Conservation (phyloP, 2,113 vertebrate species). For the Mirza zaza region DNA sequence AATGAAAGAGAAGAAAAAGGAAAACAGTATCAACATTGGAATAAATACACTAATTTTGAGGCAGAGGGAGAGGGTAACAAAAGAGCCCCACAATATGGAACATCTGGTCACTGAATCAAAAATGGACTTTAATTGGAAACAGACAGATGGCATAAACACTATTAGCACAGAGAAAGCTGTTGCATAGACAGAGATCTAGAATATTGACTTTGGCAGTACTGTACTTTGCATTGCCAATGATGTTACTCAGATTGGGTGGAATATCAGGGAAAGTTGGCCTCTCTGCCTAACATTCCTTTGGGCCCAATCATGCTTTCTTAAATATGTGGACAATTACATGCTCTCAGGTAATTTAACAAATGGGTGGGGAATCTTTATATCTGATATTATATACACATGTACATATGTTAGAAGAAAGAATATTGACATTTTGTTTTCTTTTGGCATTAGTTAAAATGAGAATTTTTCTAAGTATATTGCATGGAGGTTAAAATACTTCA, state of each 20-base stretch:
- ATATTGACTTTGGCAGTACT: conserved; percentile 66
- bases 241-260: conserved; percentile 28
- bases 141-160: conserved; percentile 73
- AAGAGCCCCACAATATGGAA: conserved; percentile 44
- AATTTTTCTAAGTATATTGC: not conserved
- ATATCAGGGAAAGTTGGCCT: not conserved
- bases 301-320: not conserved
- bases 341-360: conserved; percentile 26
- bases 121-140: conserved; percentile 72
- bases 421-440: not conserved
- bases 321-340: not conserved
- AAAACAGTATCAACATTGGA: not conserved
- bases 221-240: conserved; percentile 33
- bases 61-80: conserved; percentile 15
- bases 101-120: conserved; percentile 70
- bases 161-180: conserved; percentile 71
- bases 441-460: conserved; percentile 2
- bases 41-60: conserved; percentile 50
- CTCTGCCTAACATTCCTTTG: not conserved
- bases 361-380: not conserved
- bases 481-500: not conserved
- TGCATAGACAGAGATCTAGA: conserved; percentile 44
- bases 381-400: not conserved
- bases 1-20: not conserved
- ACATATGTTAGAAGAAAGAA: not conserved